These are phyloP conservation scores for Tetramorium bicarinatum DNA, from an alignment of 2,888 invertebrate genomes.

Conservation along the genomic window DNA sequence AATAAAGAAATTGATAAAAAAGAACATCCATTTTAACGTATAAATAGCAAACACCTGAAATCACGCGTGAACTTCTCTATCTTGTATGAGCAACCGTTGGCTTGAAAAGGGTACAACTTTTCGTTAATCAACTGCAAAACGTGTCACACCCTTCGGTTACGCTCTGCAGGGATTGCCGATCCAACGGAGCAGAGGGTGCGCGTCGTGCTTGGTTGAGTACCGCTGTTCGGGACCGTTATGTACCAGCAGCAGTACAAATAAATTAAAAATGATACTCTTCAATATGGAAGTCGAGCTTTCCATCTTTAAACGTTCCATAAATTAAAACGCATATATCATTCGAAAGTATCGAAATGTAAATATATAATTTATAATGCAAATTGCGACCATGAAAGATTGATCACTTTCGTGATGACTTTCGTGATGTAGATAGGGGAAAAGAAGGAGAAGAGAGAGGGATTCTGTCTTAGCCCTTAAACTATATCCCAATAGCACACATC, in stretches of 20 bases:
- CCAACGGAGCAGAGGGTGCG: conserved; percentile 31
- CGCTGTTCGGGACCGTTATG: conserved; percentile 55
- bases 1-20: not conserved
- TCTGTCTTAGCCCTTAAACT: conserved; percentile 47
- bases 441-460: not conserved
- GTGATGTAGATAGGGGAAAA: not conserved
- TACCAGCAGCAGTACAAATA: conserved; percentile 42
- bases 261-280: conserved; percentile 43
- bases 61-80: conserved; percentile 68
- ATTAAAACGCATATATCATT: conserved; percentile 19
- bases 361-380: conserved; percentile 9
- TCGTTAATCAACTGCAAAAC: conserved; percentile 75
- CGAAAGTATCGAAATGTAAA: not conserved
- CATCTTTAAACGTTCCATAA: conserved; percentile 1
- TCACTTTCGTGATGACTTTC: not conserved
- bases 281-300: conserved; percentile 17
- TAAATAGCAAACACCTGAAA: conserved; percentile 67
- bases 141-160: conserved; percentile 42
- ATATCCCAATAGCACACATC: conserved; percentile 20
- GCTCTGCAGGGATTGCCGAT: conserved; percentile 30
- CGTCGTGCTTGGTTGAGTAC: conserved; percentile 41
- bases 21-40: not conserved
- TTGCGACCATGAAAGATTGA: not conserved
- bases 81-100: conserved; percentile 69
- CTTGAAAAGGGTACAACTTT: conserved; percentile 73